phyloP scores from a whole-genome alignment of 2,888 invertebrate species.

The Coelinius sp. region DNA sequence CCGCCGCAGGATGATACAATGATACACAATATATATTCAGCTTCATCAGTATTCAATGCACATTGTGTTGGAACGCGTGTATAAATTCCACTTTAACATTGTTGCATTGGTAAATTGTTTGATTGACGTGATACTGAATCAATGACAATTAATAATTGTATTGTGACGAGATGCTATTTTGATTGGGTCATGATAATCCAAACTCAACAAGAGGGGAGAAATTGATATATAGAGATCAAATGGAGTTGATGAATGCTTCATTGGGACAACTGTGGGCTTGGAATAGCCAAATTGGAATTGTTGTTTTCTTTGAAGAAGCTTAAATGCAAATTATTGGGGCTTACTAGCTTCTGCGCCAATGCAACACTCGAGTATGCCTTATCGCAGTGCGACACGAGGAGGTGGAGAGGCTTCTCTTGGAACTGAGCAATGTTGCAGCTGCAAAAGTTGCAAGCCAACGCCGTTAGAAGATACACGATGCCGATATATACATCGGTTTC shows the following conservation, averaged over 20 bases:
- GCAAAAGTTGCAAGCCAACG: constrained; percentile 36
- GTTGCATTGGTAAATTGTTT: constrained; percentile 2
- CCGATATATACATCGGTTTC: constrained; percentile 26
- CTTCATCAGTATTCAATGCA: constrained; percentile 3
- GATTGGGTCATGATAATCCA: too few species aligned
- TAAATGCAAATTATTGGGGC: constrained; percentile 19
- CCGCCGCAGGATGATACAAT: neutral
- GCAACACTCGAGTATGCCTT: constrained; percentile 21
- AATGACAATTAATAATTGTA: neutral
- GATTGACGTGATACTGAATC: neutral
- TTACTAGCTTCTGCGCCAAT: constrained; percentile 29
- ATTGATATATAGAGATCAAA: too few species aligned
- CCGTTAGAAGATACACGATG: constrained; percentile 31
- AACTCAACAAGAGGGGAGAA: too few species aligned
- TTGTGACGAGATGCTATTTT: neutral
- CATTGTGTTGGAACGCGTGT: neutral
- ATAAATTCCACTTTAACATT: neutral
- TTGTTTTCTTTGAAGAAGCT: neutral
- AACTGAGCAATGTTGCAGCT: constrained; percentile 35
- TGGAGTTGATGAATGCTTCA: neutral
- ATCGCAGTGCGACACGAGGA: constrained; percentile 14
- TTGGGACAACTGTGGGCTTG: too few species aligned
- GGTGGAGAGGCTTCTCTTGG: neutral
- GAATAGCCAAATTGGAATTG: neutral
- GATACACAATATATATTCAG: neutral